phyloP scores from a whole-genome alignment of 1,140 invertebrate genomes.

The Carcinoscorpius rotundicauda region DNA sequence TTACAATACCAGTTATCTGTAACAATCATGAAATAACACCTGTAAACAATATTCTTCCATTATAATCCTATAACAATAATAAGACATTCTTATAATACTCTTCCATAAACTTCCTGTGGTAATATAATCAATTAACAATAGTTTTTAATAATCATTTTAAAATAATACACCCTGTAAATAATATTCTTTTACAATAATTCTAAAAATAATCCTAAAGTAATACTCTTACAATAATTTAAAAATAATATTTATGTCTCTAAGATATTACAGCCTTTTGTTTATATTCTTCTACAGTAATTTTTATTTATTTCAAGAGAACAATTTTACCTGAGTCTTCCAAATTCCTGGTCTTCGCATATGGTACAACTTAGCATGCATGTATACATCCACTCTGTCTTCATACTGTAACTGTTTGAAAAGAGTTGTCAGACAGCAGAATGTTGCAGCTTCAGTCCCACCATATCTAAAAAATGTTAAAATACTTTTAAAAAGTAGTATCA shows the following conservation, averaged over 20 bases:
- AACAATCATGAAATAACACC: too few relatives aligned
- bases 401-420: constrained; percentile 58
- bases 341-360: constrained; percentile 72
- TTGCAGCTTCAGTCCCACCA: constrained; percentile 70
- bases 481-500: too few relatives aligned
- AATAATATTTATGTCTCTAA: not conserved
- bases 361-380: constrained; percentile 72
- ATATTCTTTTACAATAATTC: too few relatives aligned
- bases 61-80: too few relatives aligned
- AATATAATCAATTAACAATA: too few relatives aligned
- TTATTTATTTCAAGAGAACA: not conserved
- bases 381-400: constrained; percentile 66
- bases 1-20: too few relatives aligned
- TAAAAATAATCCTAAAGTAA: too few relatives aligned
- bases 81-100: too few relatives aligned
- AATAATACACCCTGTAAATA: too few relatives aligned
- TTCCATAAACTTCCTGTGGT: too few relatives aligned
- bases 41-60: too few relatives aligned
- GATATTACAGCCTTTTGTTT: not conserved
- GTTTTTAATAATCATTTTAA: too few relatives aligned
- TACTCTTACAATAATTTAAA: not conserved
- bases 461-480: constrained; percentile 39
- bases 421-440: constrained; percentile 64
- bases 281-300: not conserved
- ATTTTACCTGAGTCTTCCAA: constrained; percentile 50